Conservation (phyloP, 2,888 invertebrate genomes). For the Temnothorax unifasciatus region DNA sequence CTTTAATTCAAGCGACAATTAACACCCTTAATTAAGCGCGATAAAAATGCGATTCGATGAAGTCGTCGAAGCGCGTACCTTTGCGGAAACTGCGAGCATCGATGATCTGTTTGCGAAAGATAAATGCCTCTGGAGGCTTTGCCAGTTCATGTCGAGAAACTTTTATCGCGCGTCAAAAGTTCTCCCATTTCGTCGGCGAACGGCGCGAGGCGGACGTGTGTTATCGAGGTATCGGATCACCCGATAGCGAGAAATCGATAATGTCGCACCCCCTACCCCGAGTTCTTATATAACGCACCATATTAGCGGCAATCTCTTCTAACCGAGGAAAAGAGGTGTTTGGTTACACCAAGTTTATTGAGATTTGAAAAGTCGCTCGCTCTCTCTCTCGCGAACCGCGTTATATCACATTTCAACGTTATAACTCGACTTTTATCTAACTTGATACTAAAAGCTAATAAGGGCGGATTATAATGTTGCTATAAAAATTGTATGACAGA, state of each 20-base stretch:
- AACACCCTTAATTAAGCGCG: constrained; percentile 1
- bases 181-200: constrained; percentile 51
- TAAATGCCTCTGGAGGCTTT: constrained; percentile 37
- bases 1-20: constrained; percentile 14
- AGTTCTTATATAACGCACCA: constrained; percentile 51
- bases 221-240: constrained; percentile 71
- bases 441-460: background rate
- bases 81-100: constrained; percentile 2
- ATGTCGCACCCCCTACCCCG: constrained; percentile 42
- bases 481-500: background rate
- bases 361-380: constrained; percentile 47
- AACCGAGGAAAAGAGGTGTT: constrained; percentile 50
- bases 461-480: background rate
- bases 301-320: constrained; percentile 55
- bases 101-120: constrained; percentile 53
- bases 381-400: background rate
- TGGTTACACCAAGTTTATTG: constrained; percentile 60
- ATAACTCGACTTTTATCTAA: background rate
- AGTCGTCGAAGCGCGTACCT: background rate
- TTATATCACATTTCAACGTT: background rate
- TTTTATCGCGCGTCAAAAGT: constrained; percentile 72
- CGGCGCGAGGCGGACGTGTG: constrained; percentile 53
- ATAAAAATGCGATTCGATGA: constrained; percentile 18
- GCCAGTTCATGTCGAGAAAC: constrained; percentile 52
- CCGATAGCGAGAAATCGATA: constrained; percentile 73